Base-by-base conservation (phyloP, 2,888 invertebrate genomes). In the Patella depressa region DNA sequence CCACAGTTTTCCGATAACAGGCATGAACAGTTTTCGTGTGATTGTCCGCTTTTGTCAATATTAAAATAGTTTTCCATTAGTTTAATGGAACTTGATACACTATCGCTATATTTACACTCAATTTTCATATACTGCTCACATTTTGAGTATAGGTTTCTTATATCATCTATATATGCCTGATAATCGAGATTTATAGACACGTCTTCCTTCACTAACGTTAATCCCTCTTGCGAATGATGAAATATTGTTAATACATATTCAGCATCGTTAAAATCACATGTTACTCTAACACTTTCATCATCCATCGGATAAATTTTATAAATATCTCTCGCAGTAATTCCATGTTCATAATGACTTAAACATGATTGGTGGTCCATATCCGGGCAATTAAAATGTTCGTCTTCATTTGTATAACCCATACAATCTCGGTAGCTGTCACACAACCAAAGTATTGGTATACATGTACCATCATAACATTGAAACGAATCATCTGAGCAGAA, bases 381-480 rank as follows among this genome's bases (percentile, higher is more conserved):
- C 7, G 53, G 19, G 53, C 74, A 74, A 15, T 69, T 15, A 34
- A 24, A n/a, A 11, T 15, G 34, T 53, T 74, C 74, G 24, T 74
- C 74, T 53, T 74, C 74, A 3, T 53, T n/a, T 15, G 45, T 65
- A 53, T 69, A 17, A n/a, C 74, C 74, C 17, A 24, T 53, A 19
- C 74, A 74, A 19, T 74, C 74, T 4, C 53, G 53, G 11, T 65
- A 29, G 34, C 69, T 53, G 53, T 74, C 74, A 69, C 74, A 69
- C 34, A 74, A 59, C n/a, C 59, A n/a, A 11, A n/a, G 45, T n/a
- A 11, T 34, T 17, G 74, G 19, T 53, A 74, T 45, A n/a, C 74
- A 74, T 53, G 15, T 59, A 9, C 74, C 74, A 69, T 74, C 74
- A 65, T 74, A 74, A 69, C 74, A 74, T 53, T 74, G 74, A 69